Evolutionary conservation across 1,140 invertebrate species (phyloP).

Genomic region (Zaprionus vittiger): DNA sequence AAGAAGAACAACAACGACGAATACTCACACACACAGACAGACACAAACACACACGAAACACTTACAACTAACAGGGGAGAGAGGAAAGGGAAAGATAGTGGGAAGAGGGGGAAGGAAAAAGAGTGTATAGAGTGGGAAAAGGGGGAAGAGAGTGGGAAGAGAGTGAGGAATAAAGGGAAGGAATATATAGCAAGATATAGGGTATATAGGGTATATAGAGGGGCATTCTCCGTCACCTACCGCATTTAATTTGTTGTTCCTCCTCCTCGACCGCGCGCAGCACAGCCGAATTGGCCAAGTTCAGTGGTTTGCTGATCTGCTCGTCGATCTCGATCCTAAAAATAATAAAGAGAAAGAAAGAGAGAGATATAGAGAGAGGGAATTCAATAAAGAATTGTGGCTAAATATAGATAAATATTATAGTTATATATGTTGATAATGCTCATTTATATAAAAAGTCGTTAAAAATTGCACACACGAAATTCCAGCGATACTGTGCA

Average conservation of each 20-base stretch:
- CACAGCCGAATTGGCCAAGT: conserved; percentile 92
- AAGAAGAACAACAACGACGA: conserved; percentile 9
- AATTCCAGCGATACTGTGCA: conserved; percentile 11
- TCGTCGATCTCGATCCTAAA: conserved; percentile 74
- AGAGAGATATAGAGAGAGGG: neutral
- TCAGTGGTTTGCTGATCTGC: conserved; percentile 88
- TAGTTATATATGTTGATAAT: neutral
- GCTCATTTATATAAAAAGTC: neutral
- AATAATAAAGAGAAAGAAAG: conserved; percentile 2
- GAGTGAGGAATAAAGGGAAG: too few species aligned
- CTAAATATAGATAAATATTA: neutral
- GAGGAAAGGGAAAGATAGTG: neutral
- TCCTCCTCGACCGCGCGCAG: conserved; percentile 92
- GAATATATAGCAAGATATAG: too few species aligned
- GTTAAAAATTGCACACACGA: neutral
- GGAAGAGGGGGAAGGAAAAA: too few species aligned
- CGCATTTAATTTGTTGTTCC: conserved; percentile 87
- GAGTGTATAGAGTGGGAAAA: neutral
- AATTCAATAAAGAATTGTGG: neutral
- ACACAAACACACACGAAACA: conserved; percentile 1
- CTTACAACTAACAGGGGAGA: neutral
- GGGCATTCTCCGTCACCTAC: conserved; percentile 85
- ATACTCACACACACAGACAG: conserved; percentile 26
- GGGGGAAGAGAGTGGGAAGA: neutral
- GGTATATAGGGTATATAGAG: too few species aligned